Evolutionary conservation across 2,797 vertebrate species (phyloP).

Genomic region (Oreochromis grahami): DNA sequence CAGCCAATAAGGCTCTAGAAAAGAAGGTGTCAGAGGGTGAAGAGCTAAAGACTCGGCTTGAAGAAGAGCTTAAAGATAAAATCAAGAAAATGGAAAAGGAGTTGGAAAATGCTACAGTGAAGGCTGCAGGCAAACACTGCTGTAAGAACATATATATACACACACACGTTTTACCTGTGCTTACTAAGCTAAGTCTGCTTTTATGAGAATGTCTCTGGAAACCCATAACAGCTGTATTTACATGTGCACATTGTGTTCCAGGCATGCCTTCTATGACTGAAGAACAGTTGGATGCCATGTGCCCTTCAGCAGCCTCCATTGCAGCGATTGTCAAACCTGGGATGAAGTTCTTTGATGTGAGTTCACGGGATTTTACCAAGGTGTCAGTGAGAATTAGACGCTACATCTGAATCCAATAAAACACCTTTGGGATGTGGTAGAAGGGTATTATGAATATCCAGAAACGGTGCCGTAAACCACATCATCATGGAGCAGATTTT

Average conservation of each 20-base stretch:
- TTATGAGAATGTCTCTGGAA: background rate
- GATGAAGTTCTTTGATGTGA: constrained; percentile 97
- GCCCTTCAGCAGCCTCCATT: constrained; percentile 92
- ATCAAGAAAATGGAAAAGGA: constrained; percentile 88
- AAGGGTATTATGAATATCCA: background rate
- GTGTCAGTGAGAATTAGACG: background rate
- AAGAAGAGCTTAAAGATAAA: constrained; percentile 87
- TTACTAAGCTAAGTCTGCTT: background rate
- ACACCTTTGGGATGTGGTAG: background rate
- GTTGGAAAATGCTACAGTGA: constrained; percentile 85
- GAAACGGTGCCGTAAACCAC: background rate
- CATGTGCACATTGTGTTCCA: constrained; percentile 34
- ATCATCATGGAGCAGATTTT: background rate
- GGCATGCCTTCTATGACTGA: constrained; percentile 85
- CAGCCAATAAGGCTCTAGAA: constrained; percentile 85
- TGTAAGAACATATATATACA: constrained; percentile 75
- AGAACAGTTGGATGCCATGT: constrained; percentile 89
- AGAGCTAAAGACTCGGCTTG: constrained; percentile 73
- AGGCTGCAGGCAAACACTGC: constrained; percentile 84
- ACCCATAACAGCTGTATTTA: background rate
- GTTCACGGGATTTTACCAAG: background rate
- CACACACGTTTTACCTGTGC: background rate
- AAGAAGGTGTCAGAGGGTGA: constrained; percentile 81
- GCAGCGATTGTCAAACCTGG: constrained; percentile 94
- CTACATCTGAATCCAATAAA: background rate